These are phyloP conservation scores for Drosophila nr. perissopoda DNA, from an alignment of 2,888 invertebrate species.

Conservation along the genomic window DNA sequence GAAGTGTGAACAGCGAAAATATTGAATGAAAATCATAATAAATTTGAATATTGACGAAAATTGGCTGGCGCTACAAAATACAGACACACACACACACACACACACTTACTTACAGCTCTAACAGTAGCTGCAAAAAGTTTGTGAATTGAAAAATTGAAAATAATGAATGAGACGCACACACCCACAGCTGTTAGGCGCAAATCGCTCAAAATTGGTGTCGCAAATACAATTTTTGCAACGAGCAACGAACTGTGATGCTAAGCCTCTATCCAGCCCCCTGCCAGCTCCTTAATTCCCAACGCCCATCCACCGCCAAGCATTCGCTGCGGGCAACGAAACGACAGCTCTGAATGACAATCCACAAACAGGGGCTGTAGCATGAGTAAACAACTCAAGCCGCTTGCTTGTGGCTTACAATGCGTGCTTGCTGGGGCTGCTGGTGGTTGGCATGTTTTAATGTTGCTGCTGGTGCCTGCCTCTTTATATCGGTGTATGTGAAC, in stretches of 20 bases:
- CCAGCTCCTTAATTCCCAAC: constrained; percentile 17
- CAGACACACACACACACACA: not conserved
- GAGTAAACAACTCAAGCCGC: constrained; percentile 44
- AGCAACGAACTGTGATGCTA: constrained; percentile 17
- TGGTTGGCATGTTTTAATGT: constrained; percentile 30
- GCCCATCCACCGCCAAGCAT: constrained; percentile 12
- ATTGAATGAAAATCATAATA: constrained; percentile 77
- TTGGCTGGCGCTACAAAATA: constrained; percentile 45
- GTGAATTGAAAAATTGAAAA: constrained; percentile 77
- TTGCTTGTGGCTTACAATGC: constrained; percentile 28
- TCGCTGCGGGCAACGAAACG: constrained; percentile 49
- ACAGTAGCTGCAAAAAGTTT: constrained; percentile 58
- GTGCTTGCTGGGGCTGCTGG: constrained; percentile 2
- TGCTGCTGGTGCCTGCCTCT: constrained; percentile 20
- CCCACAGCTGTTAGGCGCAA: constrained; percentile 56
- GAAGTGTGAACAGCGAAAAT: constrained; percentile 61
- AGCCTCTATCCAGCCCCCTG: not conserved
- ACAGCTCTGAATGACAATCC: constrained; percentile 75
- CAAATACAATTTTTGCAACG: constrained; percentile 70
- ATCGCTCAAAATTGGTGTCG: constrained; percentile 75
- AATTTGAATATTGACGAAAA: constrained; percentile 77
- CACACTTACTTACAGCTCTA: not conserved
- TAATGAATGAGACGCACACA: constrained; percentile 69
- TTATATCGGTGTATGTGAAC: constrained; percentile 5
- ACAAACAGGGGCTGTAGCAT: constrained; percentile 37